phyloP scores from a whole-genome alignment of 2,113 vertebrate species.

The Scopus umbretta region DNA sequence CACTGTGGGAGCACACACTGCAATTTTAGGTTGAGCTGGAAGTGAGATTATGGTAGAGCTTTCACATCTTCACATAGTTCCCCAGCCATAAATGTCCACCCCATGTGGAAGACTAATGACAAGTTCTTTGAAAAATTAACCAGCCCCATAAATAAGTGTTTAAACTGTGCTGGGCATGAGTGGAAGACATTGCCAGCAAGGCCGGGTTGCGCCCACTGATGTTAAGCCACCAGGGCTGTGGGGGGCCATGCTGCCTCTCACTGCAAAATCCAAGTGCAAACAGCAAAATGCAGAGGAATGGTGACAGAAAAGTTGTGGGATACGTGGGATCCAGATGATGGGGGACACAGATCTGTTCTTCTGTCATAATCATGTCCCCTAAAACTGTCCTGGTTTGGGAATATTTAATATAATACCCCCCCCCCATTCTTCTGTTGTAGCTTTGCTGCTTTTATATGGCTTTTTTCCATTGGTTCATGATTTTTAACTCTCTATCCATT shows the following conservation, averaged over 20 bases:
- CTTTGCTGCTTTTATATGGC: background rate
- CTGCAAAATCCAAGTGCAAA: background rate
- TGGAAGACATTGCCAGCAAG: background rate
- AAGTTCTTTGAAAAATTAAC: background rate
- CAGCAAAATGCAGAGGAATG: background rate
- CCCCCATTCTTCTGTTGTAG: background rate
- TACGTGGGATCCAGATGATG: background rate
- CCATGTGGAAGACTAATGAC: background rate
- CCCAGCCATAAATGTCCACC: background rate
- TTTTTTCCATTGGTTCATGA: background rate
- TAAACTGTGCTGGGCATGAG: background rate
- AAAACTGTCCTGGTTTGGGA: background rate
- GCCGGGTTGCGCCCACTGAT: background rate
- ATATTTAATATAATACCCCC: background rate
- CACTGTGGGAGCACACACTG: background rate
- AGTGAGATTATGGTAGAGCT: background rate
- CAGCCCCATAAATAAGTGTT: background rate
- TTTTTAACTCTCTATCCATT: background rate
- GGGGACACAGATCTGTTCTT: background rate
- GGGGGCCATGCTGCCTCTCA: rapidly evolving
- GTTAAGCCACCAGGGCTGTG: rapidly evolving
- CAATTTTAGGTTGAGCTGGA: background rate
- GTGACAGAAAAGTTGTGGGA: background rate
- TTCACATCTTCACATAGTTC: background rate
- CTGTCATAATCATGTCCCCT: background rate